Conservation (phyloP, 2,888 invertebrate species). For the Ganaspis brasiliensis region DNA sequence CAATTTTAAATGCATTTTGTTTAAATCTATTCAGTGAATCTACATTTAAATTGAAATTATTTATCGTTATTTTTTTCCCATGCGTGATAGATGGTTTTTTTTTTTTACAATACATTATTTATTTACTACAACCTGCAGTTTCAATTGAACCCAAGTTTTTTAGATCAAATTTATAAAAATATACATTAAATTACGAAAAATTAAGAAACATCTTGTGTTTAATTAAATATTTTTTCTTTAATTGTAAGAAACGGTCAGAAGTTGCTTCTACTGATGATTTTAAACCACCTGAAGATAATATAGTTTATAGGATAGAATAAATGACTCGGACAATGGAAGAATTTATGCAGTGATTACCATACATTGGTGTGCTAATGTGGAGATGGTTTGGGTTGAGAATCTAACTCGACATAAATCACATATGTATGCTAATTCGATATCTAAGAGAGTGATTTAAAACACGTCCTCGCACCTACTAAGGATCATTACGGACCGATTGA, state of each 20-base stretch:
- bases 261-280: too few relatives aligned
- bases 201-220: too few relatives aligned
- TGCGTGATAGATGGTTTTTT: background rate
- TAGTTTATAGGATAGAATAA: slow-evolving; percentile 43
- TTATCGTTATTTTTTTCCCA: background rate
- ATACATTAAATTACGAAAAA: too few relatives aligned
- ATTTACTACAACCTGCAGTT: too few relatives aligned
- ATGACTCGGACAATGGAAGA: slow-evolving; percentile 57
- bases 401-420: slow-evolving; percentile 49
- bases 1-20: background rate
- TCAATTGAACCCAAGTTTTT: too few relatives aligned
- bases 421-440: slow-evolving; percentile 65
- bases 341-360: slow-evolving; percentile 47
- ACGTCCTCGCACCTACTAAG: slow-evolving; percentile 28
- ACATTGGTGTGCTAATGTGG: slow-evolving; percentile 34
- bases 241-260: too few relatives aligned
- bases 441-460: slow-evolving; percentile 64
- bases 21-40: background rate
- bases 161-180: too few relatives aligned
- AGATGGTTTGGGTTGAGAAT: slow-evolving; percentile 46
- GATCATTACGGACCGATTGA: slow-evolving; percentile 20
- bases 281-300: too few relatives aligned
- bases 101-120: too few relatives aligned
- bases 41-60: background rate
- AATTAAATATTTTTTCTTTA: too few relatives aligned